These are phyloP conservation scores for Eupeodes luniger DNA, from an alignment of 2,888 invertebrate species.

Conservation along the genomic window DNA sequence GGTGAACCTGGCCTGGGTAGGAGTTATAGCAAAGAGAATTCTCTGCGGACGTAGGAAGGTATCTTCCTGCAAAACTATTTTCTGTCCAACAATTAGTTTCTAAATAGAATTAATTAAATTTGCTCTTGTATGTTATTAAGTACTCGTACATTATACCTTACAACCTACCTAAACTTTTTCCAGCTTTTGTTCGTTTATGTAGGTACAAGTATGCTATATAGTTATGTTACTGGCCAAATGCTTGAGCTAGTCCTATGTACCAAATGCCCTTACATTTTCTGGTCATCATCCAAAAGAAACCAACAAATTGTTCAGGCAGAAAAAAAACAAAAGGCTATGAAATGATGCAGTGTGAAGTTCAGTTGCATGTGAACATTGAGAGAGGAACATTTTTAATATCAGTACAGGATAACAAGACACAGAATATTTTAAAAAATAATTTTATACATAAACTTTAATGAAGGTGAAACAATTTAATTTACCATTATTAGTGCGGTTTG, in stretches of 20 bases:
- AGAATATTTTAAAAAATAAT: not conserved
- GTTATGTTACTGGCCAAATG: too few species aligned
- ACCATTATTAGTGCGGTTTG: slow-evolving; percentile 69
- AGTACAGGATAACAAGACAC: not conserved
- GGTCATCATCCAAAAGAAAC: not conserved
- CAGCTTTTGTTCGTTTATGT: too few species aligned
- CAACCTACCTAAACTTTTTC: too few species aligned
- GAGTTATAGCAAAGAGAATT: too few species aligned
- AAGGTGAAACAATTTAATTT: slow-evolving; percentile 74
- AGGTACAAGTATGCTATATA: too few species aligned
- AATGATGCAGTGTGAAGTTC: slow-evolving; percentile 61
- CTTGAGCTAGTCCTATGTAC: too few species aligned
- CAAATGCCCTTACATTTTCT: not conserved
- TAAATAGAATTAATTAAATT: slow-evolving; percentile 67
- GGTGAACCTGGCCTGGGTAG: too few species aligned
- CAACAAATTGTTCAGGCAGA: not conserved
- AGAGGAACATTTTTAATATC: not conserved
- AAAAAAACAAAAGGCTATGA: slow-evolving; percentile 45
- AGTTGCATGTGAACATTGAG: not conserved
- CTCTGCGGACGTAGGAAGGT: too few species aligned
- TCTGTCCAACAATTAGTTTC: slow-evolving; percentile 53
- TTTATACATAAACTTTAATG: slow-evolving; percentile 55
- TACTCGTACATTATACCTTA: too few species aligned
- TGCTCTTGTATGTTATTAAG: too few species aligned
- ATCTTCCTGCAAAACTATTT: not conserved